Base-by-base conservation (phyloP, 2,888 invertebrate genomes). In the Eudemis profundana region DNA sequence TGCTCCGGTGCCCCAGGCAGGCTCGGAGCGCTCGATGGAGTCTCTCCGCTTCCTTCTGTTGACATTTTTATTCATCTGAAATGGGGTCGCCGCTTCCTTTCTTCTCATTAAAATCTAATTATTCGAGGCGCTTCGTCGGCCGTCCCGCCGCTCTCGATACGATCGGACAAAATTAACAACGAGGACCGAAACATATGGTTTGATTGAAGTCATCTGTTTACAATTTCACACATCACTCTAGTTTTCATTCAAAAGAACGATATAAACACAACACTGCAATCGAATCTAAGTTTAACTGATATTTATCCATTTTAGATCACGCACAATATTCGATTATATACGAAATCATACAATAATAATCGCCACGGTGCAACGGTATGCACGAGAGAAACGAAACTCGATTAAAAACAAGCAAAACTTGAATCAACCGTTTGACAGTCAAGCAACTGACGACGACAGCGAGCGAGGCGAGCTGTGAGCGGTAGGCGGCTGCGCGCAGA, bases 41-140 rank as follows among this genome's bases (percentile, higher is more conserved):
- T 92, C 85, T 93, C 93, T 93, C 94, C 94, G 89, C 93, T 93
- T 88, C 93, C 94, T 91, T 93, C 93, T 91, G 93, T 93, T 92
- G 94, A 94, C 95, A 95, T 95, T 89, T 93, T 94, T 93, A 93
- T 87, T 92, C 94, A 94, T 94, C 93, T 94, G 92, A 78, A 89
- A 88, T 81, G 81, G 77, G 80, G 80, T 79, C 75, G 72, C 77
- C 74, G 76, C 74, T 76, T 82, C 82, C 78, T 79, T 84, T 81
- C 84, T 85, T 88, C 81, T 90, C 91, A 91, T 92, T 90, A 90
- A 92, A 88, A 87, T 85, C 75, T 74, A 72, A n/a, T n/a, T n/a
- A n/a, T 70, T 75, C 70, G 70, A 78, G 71, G 78, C 78, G 73
- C 74, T 75, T 70, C 78, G 76, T 73, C 70, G 73, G 77, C 74